Evolutionary conservation across 2,113 vertebrate genomes (phyloP).

Genomic region (Apeltes quadracus): DNA sequence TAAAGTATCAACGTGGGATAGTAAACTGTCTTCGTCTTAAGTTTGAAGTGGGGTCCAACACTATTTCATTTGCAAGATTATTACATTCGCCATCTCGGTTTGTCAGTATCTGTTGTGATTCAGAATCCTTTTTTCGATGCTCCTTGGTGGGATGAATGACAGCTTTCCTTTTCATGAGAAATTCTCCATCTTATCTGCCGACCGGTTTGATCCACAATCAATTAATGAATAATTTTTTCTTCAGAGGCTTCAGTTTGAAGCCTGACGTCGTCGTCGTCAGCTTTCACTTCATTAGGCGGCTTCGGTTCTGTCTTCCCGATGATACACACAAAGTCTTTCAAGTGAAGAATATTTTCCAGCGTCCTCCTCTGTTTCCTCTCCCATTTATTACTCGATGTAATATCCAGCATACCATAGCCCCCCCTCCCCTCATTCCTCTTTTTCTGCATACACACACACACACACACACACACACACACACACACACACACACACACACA

Average conservation of each 20-base stretch:
- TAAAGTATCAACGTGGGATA: no score
- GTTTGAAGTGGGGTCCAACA: background rate
- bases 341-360: slow-evolving; percentile 36
- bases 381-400: slow-evolving; percentile 73
- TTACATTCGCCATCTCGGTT: slow-evolving; percentile 37
- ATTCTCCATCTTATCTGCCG: slow-evolving; percentile 17
- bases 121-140: slow-evolving; percentile 30
- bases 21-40: slow-evolving; percentile 22
- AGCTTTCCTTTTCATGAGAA: slow-evolving; percentile 36
- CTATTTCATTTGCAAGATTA: slow-evolving; percentile 23
- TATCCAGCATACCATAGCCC: slow-evolving; percentile 64
- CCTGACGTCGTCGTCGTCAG: slow-evolving; percentile 31
- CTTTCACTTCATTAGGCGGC: slow-evolving; percentile 27
- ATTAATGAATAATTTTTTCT: slow-evolving; percentile 51
- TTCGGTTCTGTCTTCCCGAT: slow-evolving; percentile 31
- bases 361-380: slow-evolving; percentile 47
- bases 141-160: slow-evolving; percentile 41
- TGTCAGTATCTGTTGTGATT: slow-evolving; percentile 27
- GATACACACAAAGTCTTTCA: slow-evolving; percentile 45
- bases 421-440: background rate
- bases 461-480: slow-evolving; percentile 4
- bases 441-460: slow-evolving; percentile 1
- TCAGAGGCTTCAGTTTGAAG: slow-evolving; percentile 25
- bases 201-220: slow-evolving; percentile 36
- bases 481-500: slow-evolving; percentile 1